Evolutionary conservation across 2,113 vertebrate genomes (phyloP), one percentile per base, ranked within the genome.

Genomic region (Puffinus mauretanicus): DNA sequence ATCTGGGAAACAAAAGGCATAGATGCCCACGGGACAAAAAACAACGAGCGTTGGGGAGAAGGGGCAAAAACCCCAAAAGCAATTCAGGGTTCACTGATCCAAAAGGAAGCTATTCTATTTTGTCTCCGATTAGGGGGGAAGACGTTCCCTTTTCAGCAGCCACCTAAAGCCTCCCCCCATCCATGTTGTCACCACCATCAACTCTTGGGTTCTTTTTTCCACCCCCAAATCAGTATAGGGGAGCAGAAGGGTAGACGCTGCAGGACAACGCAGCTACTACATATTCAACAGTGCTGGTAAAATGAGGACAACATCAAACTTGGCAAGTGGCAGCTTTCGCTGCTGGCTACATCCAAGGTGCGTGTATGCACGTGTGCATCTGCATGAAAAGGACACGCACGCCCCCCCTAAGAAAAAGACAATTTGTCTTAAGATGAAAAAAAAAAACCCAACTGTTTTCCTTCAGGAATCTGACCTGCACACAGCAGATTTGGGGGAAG

Each of bases 181-280:
- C 57, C 32, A 34, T 1, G 2, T 7, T 40, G 67, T 34, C 36
- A 65, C 67, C 38, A 76, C 32, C 62, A 61, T 10, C 54, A 95
- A 34, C 42, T 51, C 13, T 11, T 49, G 32, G 27, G 36, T n/a
- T 65, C 22, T 49, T 51, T 55, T 16, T 8, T 2, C 3, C 13
- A 40, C 40, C 36, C 10, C 22, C 0, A 1, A 29, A 72, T n/a
- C 0, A 0, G 18, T 11, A 51, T 3, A 40, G 36, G 32, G 44
- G 64, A 79, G 10, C 57, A 88, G 75, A 90, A 60, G 14, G 52
- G 55, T 25, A 75, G 14, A 38, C 21, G 70, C 21, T 69, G 78
- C 60, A 79, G 52, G 36, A 82, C 70, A 52, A 9, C 0, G 3
- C 51, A 86, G 46, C 69, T 93, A 73, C 64, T 82, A 58, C 10